Percentiles rank a stretch among this genome's conserved stretches.
phyloP scores from a whole-genome alignment of 2,888 invertebrate species.

The Leptinotarsa peninsularis region DNA sequence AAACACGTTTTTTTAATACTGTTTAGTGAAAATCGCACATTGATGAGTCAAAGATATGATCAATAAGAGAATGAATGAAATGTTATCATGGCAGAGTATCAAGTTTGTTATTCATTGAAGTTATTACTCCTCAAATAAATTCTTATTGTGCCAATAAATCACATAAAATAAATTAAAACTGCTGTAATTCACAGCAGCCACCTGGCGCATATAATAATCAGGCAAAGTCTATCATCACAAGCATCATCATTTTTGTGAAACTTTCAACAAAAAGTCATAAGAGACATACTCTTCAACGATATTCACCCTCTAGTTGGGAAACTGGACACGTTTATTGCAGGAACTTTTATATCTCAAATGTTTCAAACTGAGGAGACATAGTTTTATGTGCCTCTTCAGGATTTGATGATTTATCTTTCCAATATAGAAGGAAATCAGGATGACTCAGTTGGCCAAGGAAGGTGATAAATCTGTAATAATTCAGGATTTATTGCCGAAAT shows the following conservation, averaged over 20 bases:
- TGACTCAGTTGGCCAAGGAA: conserved; percentile 33
- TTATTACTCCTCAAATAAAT: too few species aligned
- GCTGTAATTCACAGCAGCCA: too few species aligned
- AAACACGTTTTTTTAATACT: too few species aligned
- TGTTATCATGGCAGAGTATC: too few species aligned
- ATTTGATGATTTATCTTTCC: conserved; percentile 53
- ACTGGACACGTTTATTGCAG: conserved; percentile 43
- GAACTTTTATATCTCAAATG: conserved; percentile 50
- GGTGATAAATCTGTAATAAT: conserved; percentile 40
- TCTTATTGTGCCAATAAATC: too few species aligned
- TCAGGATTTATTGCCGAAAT: conserved; percentile 28
- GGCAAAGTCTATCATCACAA: too few species aligned
- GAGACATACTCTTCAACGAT: not conserved
- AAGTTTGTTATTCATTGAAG: too few species aligned
- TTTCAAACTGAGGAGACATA: conserved; percentile 51
- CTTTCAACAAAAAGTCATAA: not conserved
- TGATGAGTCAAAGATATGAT: too few species aligned
- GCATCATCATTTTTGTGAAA: not conserved
- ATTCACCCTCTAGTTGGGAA: conserved; percentile 2
- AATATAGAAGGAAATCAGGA: conserved; percentile 48
- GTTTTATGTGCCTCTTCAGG: conserved; percentile 52
- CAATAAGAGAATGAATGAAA: too few species aligned
- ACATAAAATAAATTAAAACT: too few species aligned
- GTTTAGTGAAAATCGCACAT: too few species aligned
- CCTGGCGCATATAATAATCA: too few species aligned